phyloP scores from a whole-genome alignment of 1,140 invertebrate species.

The Papilio helenus region DNA sequence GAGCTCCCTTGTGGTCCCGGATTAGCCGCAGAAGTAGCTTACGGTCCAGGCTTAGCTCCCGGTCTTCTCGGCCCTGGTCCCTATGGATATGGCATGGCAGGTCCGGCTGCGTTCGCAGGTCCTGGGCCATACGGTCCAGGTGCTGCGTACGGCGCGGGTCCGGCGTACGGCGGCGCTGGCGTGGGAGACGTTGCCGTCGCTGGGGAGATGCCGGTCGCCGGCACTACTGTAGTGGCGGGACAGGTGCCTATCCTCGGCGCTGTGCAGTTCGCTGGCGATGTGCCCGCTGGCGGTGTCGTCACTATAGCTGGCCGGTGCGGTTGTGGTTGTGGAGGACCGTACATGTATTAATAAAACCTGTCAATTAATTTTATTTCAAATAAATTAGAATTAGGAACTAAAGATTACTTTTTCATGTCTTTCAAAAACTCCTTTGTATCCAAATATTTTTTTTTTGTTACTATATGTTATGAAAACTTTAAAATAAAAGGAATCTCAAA shows the following conservation, averaged over 20 bases:
- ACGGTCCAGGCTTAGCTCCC: constrained; percentile 4
- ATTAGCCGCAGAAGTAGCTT: constrained; percentile 6
- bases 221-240: constrained; percentile 54
- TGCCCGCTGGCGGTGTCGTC: constrained; percentile 54
- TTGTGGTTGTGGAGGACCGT: constrained; percentile 49
- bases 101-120: not conserved
- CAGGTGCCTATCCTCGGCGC: constrained; percentile 59
- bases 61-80: constrained; percentile 6
- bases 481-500: too few species aligned
- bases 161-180: constrained; percentile 56
- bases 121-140: not conserved
- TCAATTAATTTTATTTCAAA: too few species aligned
- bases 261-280: constrained; percentile 54
- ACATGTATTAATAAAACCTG: constrained; percentile 41
- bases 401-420: too few species aligned
- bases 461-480: too few species aligned
- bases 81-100: not conserved
- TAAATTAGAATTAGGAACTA: too few species aligned
- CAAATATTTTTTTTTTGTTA: too few species aligned
- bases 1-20: not conserved
- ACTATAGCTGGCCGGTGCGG: constrained; percentile 55
- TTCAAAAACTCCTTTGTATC: too few species aligned
- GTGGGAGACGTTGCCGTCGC: constrained; percentile 56
- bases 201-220: constrained; percentile 62
- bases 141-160: constrained; percentile 12